Base-by-base conservation (phyloP, 30 jellyfish, hydroid and myxozoan genomes). In the Catostylus mosaicus region DNA sequence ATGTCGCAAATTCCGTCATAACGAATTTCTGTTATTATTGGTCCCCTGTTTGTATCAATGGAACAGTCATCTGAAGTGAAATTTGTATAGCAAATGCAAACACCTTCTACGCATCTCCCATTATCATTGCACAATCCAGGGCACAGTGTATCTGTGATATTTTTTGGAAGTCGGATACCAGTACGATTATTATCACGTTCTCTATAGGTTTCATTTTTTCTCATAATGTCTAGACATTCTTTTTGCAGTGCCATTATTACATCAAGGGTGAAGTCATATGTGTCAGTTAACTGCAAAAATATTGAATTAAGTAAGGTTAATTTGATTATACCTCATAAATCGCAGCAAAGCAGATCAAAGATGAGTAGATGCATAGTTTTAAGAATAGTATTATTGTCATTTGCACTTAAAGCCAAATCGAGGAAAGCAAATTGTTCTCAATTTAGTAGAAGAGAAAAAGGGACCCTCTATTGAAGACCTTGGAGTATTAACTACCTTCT, bases 1-100 rank as follows among this genome's bases (percentile, higher is more conserved):
- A 83, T 46, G 51, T 89, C 97, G 47, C 97, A 89, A 4, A 89
- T 74, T 29, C 97, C 97, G 2, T 50, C 19, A 18, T 3, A 5
- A 10, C 26, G 27, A 5, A 50, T 2, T 4, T 23, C 14, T 50
- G 14, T 27, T 4, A 50, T 18, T 2, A 10, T 50, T 4, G 63
- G 63, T 56, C 69, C 69, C 5, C 33, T 9, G 7, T n/a, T 56
- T 22, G 33, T 56, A 27, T 56, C 33, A 56, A 56, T 20, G 10
- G 69, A 61, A 19, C 74, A 61, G 26, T 61, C 74, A 23, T 12
- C 40, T 27, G 74, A 20, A 23, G 74, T 61, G 74, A 12, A 61
- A 5, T 32, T 10, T 61, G 18, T 23, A 61, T 61, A 5, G 74
- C 74, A 61, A 10, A 14, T 7, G 22, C 74, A 61, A 12, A 4